These are phyloP conservation scores for Priocnemis perturbator DNA, from an alignment of 2,888 invertebrate species.

Conservation along the genomic window DNA sequence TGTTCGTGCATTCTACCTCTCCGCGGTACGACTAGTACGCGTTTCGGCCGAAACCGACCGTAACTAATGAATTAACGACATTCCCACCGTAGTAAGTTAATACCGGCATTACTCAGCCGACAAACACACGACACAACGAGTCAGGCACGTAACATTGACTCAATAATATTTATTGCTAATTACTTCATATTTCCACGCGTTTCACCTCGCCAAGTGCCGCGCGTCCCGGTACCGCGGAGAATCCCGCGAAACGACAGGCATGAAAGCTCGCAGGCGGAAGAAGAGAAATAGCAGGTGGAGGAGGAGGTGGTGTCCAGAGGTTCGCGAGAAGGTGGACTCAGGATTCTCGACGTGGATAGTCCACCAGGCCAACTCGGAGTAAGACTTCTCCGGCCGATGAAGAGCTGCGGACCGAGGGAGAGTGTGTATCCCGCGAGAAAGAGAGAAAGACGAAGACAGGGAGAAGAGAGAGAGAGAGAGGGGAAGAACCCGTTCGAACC, in stretches of 20 bases:
- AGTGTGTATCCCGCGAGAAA: background rate
- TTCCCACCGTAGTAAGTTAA: background rate
- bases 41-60: no score
- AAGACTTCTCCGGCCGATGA: conserved; percentile 56
- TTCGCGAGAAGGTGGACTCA: conserved; percentile 40
- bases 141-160: conserved; percentile 9
- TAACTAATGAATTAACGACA: background rate
- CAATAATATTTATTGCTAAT: conserved; percentile 35
- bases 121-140: conserved; percentile 1
- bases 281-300: conserved; percentile 1
- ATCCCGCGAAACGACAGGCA: conserved; percentile 38
- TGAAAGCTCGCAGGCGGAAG: conserved; percentile 26
- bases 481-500: conserved; percentile 59
- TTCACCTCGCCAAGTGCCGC: background rate
- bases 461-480: conserved; percentile 22
- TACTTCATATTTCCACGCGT: conserved; percentile 2
- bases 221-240: background rate
- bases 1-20: no score
- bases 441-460: conserved; percentile 6
- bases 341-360: conserved; percentile 54
- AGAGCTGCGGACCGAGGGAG: conserved; percentile 47
- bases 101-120: conserved; percentile 12
- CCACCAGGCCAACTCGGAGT: conserved; percentile 45
- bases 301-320: conserved; percentile 4
- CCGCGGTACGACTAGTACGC: no score